Conservation (phyloP, 2,797 vertebrate genomes). For the Triplophysa bombifrons region DNA sequence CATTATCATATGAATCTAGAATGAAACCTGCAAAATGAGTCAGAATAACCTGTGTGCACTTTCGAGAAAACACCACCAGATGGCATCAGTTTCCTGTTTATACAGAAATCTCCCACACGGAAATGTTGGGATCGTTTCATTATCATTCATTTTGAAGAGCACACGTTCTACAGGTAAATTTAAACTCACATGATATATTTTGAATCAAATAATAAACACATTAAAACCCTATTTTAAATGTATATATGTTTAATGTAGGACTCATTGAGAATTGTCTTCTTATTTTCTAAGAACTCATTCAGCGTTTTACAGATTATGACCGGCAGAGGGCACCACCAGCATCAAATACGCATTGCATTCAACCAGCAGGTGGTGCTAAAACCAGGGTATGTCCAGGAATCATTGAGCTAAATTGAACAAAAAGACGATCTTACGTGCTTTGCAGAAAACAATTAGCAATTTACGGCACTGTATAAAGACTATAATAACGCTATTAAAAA, state of each 20-base stretch:
- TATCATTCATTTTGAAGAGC: too few species aligned
- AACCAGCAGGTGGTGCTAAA: slow-evolving; percentile 8
- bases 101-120: background rate
- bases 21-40: background rate
- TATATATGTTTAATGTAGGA: too few species aligned
- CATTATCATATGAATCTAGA: background rate
- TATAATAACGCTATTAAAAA: too few species aligned
- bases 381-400: background rate
- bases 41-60: background rate
- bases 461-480: too few species aligned
- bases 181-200: too few species aligned
- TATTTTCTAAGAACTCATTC: background rate
- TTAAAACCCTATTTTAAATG: too few species aligned
- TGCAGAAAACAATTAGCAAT: too few species aligned
- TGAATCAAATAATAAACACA: too few species aligned
- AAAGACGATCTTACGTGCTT: too few species aligned
- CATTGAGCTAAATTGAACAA: background rate
- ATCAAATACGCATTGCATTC: background rate
- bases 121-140: background rate
- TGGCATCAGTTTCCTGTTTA: background rate
- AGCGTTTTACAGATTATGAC: background rate
- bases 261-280: too few species aligned
- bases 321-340: background rate
- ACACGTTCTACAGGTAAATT: too few species aligned
- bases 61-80: slow-evolving; percentile 11